Percentiles rank a stretch among this genome's conserved stretches.
These are phyloP conservation scores for Limnephilus rhombicus DNA, from an alignment of 2,888 invertebrate species.

Conservation along the genomic window DNA sequence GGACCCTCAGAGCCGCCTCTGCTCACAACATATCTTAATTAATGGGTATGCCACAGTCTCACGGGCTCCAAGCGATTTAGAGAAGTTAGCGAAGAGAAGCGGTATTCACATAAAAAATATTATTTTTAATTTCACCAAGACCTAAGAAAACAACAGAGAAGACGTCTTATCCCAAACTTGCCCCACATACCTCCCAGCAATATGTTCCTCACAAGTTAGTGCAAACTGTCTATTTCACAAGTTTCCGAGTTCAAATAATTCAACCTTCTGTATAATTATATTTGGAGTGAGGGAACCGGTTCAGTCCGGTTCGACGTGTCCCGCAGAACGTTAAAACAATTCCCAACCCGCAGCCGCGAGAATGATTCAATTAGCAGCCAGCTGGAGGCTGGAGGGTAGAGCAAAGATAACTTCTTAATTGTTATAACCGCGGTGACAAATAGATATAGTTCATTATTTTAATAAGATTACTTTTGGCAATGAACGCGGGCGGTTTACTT, in stretches of 20 bases:
- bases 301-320: slow-evolving; percentile 21
- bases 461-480: slow-evolving; percentile 52
- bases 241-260: neutral
- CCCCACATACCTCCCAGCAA: neutral
- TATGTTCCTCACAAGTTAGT: neutral
- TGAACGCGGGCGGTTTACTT: slow-evolving; percentile 40
- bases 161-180: neutral
- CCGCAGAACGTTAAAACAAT: slow-evolving; percentile 57
- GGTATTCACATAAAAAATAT: too few species aligned
- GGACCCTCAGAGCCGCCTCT: too few species aligned
- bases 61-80: too few species aligned
- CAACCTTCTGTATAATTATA: neutral
- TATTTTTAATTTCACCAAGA: too few species aligned
- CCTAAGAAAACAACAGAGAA: neutral
- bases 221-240: neutral
- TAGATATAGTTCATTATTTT: slow-evolving; percentile 48
- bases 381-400: slow-evolving; percentile 16
- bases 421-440: slow-evolving; percentile 57
- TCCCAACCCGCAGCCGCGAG: slow-evolving; percentile 43
- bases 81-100: too few species aligned
- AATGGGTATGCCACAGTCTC: too few species aligned
- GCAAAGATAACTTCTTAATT: slow-evolving; percentile 57
- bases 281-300: neutral
- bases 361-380: slow-evolving; percentile 58
- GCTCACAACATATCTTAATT: too few species aligned